Evolutionary conservation across 2,797 vertebrate species (phyloP), one percentile per base, ranked within the genome.

Genomic region (Sebastes minor): DNA sequence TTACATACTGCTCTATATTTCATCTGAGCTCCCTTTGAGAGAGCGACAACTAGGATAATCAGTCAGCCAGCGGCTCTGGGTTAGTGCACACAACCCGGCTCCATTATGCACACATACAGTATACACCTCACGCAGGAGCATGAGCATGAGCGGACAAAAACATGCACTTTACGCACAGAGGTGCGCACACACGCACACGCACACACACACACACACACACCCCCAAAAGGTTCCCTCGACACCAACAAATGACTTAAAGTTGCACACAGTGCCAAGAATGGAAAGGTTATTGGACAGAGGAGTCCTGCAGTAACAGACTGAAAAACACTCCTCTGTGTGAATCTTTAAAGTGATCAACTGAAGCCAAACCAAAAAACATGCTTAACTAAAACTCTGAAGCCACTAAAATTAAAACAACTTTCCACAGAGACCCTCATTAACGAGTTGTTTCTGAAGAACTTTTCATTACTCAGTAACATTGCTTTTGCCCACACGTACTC

Each of bases 1-100:
- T 92, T 92, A 89, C 85, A 92, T 91, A 72, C 70, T 85, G 88
- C 85, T 94, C 88, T 90, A 91, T 89, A 88, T 93, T 94, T 94
- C 86, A 90, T 87, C 74, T 35, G 60, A 35, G 83, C 86, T 83
- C 87, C 87, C 81, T 91, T 83, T 90, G 88, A 93, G 87, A 86
- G 76, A 85, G 78, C 83, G 52, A 79, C 79, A 68, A 80, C 85
- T n/a, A 55, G 81, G 85, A 89, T 89, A 92, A 95, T 94, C 94
- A 93, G 93, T 94, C 90, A 92, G 91, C 81, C 73, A n/a, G 82
- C 85, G 69, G 88, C 89, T 89, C 80, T 83, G 83, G 83, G 89
- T 90, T 90, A 71, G 49, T 66, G 80, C 81, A 81, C 56, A 76
- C 74, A 84, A 13, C 71, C 71, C 68, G 27, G 64, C 79, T 79